These are phyloP conservation scores for Asobara japonica DNA, from an alignment of 1,140 invertebrate species.

Conservation along the genomic window DNA sequence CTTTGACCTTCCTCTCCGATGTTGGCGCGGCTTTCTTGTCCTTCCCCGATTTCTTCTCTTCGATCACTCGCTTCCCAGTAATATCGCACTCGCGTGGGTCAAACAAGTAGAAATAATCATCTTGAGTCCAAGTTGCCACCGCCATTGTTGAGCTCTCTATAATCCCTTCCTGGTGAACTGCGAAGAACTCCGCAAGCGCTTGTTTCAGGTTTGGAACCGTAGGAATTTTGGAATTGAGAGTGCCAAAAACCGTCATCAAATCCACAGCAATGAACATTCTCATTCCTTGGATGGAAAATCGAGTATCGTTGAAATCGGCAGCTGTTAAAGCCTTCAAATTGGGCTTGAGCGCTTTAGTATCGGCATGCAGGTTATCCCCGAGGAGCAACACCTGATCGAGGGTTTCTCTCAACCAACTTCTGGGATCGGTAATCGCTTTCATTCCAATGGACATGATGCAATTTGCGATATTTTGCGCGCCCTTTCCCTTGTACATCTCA, in stretches of 20 bases:
- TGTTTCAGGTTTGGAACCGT: constrained; percentile 47
- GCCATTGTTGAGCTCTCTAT: constrained; percentile 50
- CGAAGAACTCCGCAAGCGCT: constrained; percentile 55
- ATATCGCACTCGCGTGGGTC: constrained; percentile 54
- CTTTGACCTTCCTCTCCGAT: constrained; percentile 35
- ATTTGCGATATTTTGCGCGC: constrained; percentile 51
- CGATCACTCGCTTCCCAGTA: constrained; percentile 39
- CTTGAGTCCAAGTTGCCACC: constrained; percentile 53
- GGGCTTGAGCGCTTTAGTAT: constrained; percentile 46
- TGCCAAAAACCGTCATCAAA: constrained; percentile 52
- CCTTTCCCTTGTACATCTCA: constrained; percentile 53
- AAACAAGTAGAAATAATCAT: constrained; percentile 55
- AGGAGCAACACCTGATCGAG: constrained; percentile 53
- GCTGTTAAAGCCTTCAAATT: constrained; percentile 48
- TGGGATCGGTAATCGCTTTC: constrained; percentile 48
- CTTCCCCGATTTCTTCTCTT: constrained; percentile 39
- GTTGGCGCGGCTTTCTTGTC: constrained; percentile 17
- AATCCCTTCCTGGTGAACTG: constrained; percentile 49
- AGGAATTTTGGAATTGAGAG: constrained; percentile 49
- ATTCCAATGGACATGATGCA: constrained; percentile 52
- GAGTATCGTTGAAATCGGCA: constrained; percentile 46
- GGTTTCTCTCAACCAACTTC: constrained; percentile 51
- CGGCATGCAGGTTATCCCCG: constrained; percentile 46
- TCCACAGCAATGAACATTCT: constrained; percentile 51
- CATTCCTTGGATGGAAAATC: constrained; percentile 42